These are phyloP conservation scores for Epizoanthus fatuus DNA, from an alignment of 92 coral and sea anemone genomes.

Conservation along the genomic window DNA sequence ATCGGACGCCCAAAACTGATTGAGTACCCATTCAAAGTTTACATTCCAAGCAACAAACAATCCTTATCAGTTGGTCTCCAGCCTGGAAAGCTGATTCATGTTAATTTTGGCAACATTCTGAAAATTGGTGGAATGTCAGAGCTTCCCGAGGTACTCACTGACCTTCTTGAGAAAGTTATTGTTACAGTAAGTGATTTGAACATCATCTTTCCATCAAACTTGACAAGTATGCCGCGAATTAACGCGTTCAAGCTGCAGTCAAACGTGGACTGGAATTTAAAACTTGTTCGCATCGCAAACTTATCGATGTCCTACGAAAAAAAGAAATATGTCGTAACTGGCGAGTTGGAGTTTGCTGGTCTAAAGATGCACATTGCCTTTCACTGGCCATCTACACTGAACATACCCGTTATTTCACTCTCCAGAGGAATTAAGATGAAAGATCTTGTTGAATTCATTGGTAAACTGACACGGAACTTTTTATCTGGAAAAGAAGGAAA, in stretches of 20 bases:
- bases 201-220: conserved; percentile 37
- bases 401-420: conserved; percentile 40
- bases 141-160: conserved; percentile 38
- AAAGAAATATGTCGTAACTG: conserved; percentile 35
- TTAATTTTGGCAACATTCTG: conserved; percentile 29
- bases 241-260: conserved; percentile 27
- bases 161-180: conserved; percentile 31
- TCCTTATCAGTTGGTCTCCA: conserved; percentile 50
- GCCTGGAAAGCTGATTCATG: conserved; percentile 31
- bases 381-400: conserved; percentile 41
- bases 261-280: conserved; percentile 47
- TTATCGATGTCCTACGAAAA: conserved; percentile 17
- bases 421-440: conserved; percentile 1
- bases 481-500: conserved; percentile 24
- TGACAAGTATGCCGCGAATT: conserved; percentile 31
- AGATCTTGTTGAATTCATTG: conserved; percentile 32
- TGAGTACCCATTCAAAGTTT: conserved; percentile 52
- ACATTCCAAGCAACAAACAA: conserved; percentile 39
- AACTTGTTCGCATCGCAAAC: conserved; percentile 35
- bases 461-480: conserved; percentile 37
- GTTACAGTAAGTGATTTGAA: conserved; percentile 27
- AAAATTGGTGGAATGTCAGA: conserved; percentile 49
- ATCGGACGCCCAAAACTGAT: conserved; percentile 55
- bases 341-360: conserved; percentile 43
- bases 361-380: conserved; percentile 43